Evolutionary conservation across 2,113 vertebrate species (phyloP).

Genomic region (Melierax canorus): DNA sequence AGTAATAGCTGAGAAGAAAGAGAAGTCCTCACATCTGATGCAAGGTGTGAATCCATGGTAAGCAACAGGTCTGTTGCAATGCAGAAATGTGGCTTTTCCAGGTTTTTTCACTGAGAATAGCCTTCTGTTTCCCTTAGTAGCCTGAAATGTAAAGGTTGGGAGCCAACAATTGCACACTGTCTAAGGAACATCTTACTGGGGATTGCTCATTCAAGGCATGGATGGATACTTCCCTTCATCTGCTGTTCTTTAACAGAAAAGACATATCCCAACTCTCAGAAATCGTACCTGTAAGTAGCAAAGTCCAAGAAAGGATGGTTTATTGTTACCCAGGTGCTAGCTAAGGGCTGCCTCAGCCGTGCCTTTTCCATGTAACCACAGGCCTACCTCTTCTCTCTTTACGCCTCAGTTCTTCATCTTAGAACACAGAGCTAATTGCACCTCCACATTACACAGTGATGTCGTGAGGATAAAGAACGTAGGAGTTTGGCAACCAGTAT

Average conservation of each 20-base stretch:
- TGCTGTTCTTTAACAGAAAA: background rate
- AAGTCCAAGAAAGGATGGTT: background rate
- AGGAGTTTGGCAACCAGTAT: background rate
- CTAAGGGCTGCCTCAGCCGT: background rate
- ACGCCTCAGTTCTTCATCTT: background rate
- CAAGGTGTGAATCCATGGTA: conserved; percentile 3
- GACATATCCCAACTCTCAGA: background rate
- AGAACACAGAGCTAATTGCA: background rate
- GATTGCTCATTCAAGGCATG: background rate
- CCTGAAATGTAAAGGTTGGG: background rate
- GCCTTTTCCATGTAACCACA: background rate
- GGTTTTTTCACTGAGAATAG: background rate
- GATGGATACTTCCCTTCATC: background rate
- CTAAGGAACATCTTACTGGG: background rate
- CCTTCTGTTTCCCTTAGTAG: background rate
- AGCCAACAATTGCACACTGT: background rate
- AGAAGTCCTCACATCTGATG: background rate
- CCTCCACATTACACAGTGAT: background rate
- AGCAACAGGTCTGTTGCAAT: background rate
- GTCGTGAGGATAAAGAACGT: background rate
- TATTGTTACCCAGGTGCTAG: background rate
- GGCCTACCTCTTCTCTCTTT: background rate
- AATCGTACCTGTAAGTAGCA: background rate
- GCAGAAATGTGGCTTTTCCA: background rate
- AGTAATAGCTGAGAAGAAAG: conserved; percentile 4